Percentiles rank a stretch among this genome's conserved stretches.
phyloP scores from a whole-genome alignment of 2,888 invertebrate species.

The Lasioglossum lativentre region DNA sequence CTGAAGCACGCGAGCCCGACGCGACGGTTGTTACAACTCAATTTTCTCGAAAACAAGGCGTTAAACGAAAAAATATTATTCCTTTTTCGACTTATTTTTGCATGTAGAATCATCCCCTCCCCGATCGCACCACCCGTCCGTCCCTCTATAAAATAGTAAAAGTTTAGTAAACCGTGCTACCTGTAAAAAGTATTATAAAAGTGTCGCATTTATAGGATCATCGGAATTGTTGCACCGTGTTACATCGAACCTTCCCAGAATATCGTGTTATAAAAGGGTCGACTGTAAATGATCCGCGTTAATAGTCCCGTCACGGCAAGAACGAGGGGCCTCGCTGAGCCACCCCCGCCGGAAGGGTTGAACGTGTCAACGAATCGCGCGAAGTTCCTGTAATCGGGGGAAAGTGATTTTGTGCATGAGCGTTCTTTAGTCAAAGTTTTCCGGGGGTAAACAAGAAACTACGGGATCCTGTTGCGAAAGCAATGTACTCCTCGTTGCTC shows the following conservation, averaged over 20 bases:
- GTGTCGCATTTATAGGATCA: background rate
- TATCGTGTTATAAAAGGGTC: background rate
- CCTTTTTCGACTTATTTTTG: too few relatives aligned
- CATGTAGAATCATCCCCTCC: too few relatives aligned
- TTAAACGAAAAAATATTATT: too few relatives aligned
- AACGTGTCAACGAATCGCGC: slow-evolving; percentile 42
- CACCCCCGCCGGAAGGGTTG: background rate
- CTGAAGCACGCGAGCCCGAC: too few relatives aligned
- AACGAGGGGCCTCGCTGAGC: slow-evolving; percentile 18
- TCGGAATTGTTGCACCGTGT: background rate
- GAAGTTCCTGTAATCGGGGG: slow-evolving; percentile 46
- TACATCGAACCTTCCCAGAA: background rate
- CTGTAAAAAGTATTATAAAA: background rate
- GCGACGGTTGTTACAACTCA: too few relatives aligned
- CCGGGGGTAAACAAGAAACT: slow-evolving; percentile 52
- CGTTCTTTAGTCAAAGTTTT: slow-evolving; percentile 45
- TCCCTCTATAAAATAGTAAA: background rate
- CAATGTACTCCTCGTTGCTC: slow-evolving; percentile 33
- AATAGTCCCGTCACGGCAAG: slow-evolving; percentile 49
- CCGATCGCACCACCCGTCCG: too few relatives aligned
- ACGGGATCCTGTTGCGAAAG: slow-evolving; percentile 47
- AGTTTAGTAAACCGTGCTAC: background rate
- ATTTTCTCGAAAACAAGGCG: too few relatives aligned
- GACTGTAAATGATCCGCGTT: slow-evolving; percentile 56
- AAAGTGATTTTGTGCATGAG: slow-evolving; percentile 47